Percentiles rank a stretch among this genome's conserved stretches.
These are phyloP conservation scores for Alentia gelatinosa DNA, from an alignment of 2,888 invertebrate genomes.

Conservation along the genomic window DNA sequence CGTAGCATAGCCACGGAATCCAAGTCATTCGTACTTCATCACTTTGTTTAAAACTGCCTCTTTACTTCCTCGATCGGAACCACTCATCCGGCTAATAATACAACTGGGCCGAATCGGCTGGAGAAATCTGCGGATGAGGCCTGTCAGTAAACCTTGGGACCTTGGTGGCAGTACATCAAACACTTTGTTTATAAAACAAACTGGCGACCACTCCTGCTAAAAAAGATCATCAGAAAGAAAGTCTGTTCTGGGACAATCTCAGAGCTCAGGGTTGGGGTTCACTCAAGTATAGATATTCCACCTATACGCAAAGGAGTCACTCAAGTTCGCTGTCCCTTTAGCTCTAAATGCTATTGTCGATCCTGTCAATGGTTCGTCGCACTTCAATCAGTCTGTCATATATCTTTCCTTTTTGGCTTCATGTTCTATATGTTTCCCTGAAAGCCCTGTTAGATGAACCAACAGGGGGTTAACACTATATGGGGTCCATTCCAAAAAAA, in stretches of 20 bases:
- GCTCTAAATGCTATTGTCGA: too few relatives aligned
- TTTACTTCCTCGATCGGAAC: too few relatives aligned
- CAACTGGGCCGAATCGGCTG: too few relatives aligned
- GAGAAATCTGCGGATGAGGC: too few relatives aligned
- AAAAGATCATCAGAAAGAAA: too few relatives aligned
- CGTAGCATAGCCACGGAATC: background rate
- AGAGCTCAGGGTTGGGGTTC: background rate
- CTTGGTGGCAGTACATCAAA: background rate
- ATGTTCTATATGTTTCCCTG: slow-evolving; percentile 1
- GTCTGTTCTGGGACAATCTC: background rate
- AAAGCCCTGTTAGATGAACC: background rate
- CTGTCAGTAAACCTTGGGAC: too few relatives aligned
- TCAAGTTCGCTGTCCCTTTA: too few relatives aligned
- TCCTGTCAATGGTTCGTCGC: background rate
- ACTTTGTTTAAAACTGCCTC: background rate
- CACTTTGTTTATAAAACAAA: background rate
- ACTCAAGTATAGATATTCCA: background rate
- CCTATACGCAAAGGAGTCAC: background rate
- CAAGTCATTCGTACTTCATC: background rate
- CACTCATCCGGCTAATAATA: too few relatives aligned
- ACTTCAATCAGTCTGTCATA: too few relatives aligned
- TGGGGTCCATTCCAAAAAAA: slow-evolving; percentile 16
- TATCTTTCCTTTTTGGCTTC: background rate
- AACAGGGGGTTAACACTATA: background rate
- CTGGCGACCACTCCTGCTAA: too few relatives aligned